phyloP scores from a whole-genome alignment of 1,140 invertebrate genomes.

The Diplogasteroides magnus region DNA sequence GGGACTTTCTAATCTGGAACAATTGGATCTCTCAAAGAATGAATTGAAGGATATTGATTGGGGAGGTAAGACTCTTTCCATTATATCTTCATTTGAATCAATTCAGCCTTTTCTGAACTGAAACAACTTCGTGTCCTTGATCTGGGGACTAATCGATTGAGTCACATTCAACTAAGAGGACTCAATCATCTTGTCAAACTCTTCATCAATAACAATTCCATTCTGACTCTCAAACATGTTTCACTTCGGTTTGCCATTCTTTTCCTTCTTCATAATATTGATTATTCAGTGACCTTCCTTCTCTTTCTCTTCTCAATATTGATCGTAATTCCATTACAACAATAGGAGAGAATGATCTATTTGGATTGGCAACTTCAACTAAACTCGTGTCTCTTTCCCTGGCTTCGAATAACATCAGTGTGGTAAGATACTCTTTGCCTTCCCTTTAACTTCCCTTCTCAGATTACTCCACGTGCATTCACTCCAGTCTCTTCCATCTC shows the following conservation, averaged over 20 bases:
- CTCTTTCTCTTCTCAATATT: not conserved
- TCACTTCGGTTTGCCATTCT: not conserved
- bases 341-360: not conserved
- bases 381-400: not conserved
- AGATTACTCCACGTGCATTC: not conserved
- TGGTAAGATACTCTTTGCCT: not conserved
- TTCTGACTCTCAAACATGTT: not conserved
- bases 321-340: not conserved
- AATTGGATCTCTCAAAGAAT: not conserved
- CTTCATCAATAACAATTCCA: not conserved
- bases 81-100: too few relatives aligned
- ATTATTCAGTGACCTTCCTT: not conserved
- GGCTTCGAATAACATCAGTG: not conserved
- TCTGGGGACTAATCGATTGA: not conserved
- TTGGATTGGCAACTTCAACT: not conserved
- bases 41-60: not conserved
- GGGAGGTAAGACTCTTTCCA: too few relatives aligned
- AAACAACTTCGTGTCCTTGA: not conserved
- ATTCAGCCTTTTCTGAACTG: not conserved
- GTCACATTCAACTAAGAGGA: not conserved
- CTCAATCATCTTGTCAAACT: not conserved
- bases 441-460: not conserved
- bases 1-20: not conserved
- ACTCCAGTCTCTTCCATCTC: not conserved
- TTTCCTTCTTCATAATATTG: not conserved